Conservation (phyloP, 2,888 invertebrate genomes). For the Automeris io region DNA sequence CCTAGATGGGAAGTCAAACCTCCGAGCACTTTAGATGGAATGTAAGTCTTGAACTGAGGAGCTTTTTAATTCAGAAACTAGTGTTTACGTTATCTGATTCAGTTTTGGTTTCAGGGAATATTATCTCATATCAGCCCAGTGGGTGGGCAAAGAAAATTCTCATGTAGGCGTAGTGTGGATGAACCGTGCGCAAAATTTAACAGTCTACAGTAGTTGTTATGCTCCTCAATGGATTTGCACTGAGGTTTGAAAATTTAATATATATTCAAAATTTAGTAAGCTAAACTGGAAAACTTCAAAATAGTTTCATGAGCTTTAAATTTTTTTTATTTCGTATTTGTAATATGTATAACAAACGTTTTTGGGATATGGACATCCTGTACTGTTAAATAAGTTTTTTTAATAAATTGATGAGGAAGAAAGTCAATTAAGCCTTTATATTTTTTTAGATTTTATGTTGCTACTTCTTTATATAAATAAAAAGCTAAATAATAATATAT, state of each 20-base stretch:
- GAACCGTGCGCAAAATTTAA: conserved; percentile 94
- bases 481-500: neutral
- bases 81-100: conserved; percentile 1
- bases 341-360: no score
- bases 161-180: conserved; percentile 94
- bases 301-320: no score
- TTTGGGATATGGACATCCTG: no score
- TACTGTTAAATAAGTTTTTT: no score
- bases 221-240: conserved; percentile 90
- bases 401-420: no score
- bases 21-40: conserved; percentile 85
- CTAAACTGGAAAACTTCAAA: no score
- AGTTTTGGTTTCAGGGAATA: conserved; percentile 81
- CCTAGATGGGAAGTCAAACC: conserved; percentile 83
- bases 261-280: neutral
- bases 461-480: neutral
- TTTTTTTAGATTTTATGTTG: no score
- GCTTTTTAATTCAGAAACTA: neutral
- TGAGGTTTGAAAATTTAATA: conserved; percentile 79
- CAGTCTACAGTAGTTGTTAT: conserved; percentile 90
- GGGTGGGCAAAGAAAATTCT: conserved; percentile 88
- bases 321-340: no score
- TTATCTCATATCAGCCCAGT: conserved; percentile 94
- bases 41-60: conserved; percentile 78
- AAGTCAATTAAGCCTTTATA: no score